Percentiles rank a stretch among this genome's conserved stretches.
phyloP scores from a whole-genome alignment of 2,797 vertebrate species.

The Onychomys torridus region DNA sequence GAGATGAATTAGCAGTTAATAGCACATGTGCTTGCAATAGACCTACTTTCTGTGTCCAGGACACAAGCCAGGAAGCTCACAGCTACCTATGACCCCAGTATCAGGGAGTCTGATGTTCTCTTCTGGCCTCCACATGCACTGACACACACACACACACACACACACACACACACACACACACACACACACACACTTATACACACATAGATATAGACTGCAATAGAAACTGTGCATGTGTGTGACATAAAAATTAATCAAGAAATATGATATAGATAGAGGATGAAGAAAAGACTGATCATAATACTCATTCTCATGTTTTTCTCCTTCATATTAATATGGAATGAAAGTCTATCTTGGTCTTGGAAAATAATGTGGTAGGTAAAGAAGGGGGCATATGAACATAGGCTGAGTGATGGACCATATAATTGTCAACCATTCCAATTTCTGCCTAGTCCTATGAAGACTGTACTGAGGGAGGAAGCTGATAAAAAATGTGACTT shows the following conservation, averaged over 20 bases:
- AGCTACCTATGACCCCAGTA: neutral
- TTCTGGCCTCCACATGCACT: neutral
- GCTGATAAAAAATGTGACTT: neutral
- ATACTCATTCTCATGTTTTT: slow-evolving; percentile 1
- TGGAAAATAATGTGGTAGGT: neutral
- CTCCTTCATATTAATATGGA: neutral
- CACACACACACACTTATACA: too few species aligned
- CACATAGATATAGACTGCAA: too few species aligned
- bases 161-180: too few species aligned
- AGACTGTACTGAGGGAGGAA: neutral
- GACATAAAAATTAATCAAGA: neutral
- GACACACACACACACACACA: neutral
- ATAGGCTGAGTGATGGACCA: neutral
- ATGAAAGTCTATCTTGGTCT: neutral
- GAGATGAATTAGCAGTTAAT: neutral
- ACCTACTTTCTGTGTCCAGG: neutral
- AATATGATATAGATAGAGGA: neutral
- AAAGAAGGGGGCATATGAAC: neutral
- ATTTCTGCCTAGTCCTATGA: neutral
- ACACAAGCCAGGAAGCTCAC: neutral
- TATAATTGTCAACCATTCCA: neutral
- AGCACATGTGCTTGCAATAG: too few species aligned
- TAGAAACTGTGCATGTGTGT: neutral
- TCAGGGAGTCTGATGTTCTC: neutral
- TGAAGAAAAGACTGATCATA: neutral